Conservation (phyloP, 1,140 invertebrate genomes). For the Brachionus paranguensis region DNA sequence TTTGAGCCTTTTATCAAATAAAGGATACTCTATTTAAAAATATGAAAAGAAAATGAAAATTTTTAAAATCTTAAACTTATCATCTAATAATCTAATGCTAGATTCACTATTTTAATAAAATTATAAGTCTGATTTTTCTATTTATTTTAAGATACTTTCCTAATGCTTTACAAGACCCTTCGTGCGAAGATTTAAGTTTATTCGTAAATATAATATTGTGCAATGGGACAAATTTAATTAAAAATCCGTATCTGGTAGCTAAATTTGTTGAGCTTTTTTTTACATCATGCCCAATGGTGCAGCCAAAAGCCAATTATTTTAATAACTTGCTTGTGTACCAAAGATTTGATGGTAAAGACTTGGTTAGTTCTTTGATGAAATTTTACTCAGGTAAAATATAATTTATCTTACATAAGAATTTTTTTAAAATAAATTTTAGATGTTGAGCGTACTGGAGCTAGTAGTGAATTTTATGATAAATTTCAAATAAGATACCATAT, state of each 20-base stretch:
- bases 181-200: conserved; percentile 58
- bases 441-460: conserved; percentile 92
- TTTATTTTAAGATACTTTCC: conserved; percentile 12
- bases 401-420: not conserved
- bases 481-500: conserved; percentile 96
- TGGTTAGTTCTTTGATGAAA: conserved; percentile 86
- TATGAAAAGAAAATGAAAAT: too few species aligned
- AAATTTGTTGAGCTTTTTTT: conserved; percentile 86
- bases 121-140: too few species aligned
- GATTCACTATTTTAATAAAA: too few species aligned
- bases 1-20: too few species aligned
- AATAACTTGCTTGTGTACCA: conserved; percentile 72
- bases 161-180: conserved; percentile 28
- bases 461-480: conserved; percentile 97
- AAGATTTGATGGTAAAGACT: conserved; percentile 70
- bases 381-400: conserved; percentile 70
- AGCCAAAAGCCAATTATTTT: conserved; percentile 63
- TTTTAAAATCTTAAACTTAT: too few species aligned
- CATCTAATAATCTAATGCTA: too few species aligned
- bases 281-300: conserved; percentile 76
- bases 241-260: conserved; percentile 89
- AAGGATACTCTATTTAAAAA: too few species aligned
- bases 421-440: conserved; percentile 58
- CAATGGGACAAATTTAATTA: conserved; percentile 80
- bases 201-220: conserved; percentile 79